Conservation (phyloP, 2,113 vertebrate genomes). For the Carassius gibelio region DNA sequence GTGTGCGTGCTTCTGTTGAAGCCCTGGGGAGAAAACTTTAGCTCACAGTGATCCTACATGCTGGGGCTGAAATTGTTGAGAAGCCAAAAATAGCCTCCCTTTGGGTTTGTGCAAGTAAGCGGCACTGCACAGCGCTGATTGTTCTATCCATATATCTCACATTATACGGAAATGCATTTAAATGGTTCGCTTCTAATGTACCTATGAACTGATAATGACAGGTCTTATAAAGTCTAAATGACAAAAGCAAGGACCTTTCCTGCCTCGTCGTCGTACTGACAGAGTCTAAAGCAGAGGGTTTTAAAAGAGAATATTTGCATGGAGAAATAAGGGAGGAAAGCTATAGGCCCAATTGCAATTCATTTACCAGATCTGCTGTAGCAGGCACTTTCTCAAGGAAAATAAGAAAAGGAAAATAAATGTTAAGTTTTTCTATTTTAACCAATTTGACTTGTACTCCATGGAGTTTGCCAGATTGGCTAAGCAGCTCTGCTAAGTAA, state of each 20-base stretch:
- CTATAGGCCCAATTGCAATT: background rate
- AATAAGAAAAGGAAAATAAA: background rate
- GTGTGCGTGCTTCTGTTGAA: slow-evolving; percentile 19
- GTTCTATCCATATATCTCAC: slow-evolving; percentile 20
- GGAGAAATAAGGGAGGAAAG: slow-evolving; percentile 38
- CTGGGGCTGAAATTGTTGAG: slow-evolving; percentile 53
- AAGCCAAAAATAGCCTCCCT: slow-evolving; percentile 57
- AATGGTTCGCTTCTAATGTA: slow-evolving; percentile 51
- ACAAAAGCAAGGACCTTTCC: slow-evolving; percentile 44
- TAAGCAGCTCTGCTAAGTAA: slow-evolving; percentile 60
- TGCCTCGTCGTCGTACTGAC: background rate
- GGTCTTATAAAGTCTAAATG: slow-evolving; percentile 51
- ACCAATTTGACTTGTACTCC: slow-evolving; percentile 68
- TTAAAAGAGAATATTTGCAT: slow-evolving; percentile 50
- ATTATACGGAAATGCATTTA: slow-evolving; percentile 29
- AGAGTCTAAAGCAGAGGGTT: slow-evolving; percentile 38
- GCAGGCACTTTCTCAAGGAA: background rate
- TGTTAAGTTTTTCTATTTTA: slow-evolving; percentile 48
- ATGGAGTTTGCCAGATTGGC: slow-evolving; percentile 52
- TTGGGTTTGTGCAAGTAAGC: slow-evolving; percentile 46
- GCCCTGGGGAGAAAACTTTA: slow-evolving; percentile 50
- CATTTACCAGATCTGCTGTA: slow-evolving; percentile 46
- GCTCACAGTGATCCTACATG: slow-evolving; percentile 52
- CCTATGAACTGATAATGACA: slow-evolving; percentile 54
- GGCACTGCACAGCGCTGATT: slow-evolving; percentile 26